Percentiles rank a stretch among this genome's conserved stretches.
These are phyloP conservation scores for Neogale vison DNA, from an alignment of 2,113 vertebrate species.

Conservation along the genomic window DNA sequence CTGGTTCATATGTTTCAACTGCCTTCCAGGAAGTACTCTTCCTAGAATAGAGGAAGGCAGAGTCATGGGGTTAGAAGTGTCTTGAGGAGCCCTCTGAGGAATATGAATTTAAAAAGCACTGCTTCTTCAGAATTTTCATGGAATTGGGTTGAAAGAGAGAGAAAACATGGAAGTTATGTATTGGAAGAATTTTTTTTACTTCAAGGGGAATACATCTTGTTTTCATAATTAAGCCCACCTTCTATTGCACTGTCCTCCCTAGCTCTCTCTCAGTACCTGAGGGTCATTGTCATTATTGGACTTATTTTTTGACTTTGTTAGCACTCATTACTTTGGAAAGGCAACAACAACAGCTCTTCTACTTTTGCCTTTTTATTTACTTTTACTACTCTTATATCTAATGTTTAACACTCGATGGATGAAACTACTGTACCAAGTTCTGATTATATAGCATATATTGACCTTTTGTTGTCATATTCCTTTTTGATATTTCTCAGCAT, in stretches of 20 bases:
- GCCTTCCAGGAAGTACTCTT: too few species aligned
- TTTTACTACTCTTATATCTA: background rate
- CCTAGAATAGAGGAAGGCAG: background rate
- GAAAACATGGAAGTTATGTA: background rate
- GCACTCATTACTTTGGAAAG: background rate
- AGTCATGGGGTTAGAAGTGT: background rate
- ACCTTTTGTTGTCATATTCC: background rate
- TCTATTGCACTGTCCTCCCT: background rate
- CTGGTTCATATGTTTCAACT: rapidly evolving
- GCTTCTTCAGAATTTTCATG: background rate
- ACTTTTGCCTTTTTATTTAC: background rate
- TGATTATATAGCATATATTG: background rate
- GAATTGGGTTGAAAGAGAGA: background rate
- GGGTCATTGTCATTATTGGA: background rate
- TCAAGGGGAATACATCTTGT: background rate
- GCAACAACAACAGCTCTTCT: background rate
- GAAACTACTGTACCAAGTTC: background rate
- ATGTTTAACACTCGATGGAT: background rate
- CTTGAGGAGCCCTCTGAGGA: background rate
- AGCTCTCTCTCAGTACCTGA: background rate
- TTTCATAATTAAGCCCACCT: background rate
- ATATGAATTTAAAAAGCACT: background rate
- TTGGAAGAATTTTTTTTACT: background rate
- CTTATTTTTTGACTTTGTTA: background rate
- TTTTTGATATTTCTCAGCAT: background rate